Evolutionary conservation across 2,797 vertebrate genomes (phyloP).

Genomic region (Oophaga sylvatica): DNA sequence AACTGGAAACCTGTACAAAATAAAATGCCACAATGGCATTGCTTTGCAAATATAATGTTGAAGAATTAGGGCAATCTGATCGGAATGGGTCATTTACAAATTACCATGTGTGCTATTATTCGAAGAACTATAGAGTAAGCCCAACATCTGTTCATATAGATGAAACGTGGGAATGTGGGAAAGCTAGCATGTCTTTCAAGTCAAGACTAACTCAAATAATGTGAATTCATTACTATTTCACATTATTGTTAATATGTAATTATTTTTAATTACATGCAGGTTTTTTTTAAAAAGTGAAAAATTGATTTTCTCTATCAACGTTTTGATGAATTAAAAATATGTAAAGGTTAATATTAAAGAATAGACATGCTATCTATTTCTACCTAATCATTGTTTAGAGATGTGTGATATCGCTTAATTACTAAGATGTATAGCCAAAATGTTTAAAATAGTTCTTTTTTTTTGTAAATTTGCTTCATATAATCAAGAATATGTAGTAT

Average conservation of each 20-base stretch:
- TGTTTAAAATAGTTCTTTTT: too few relatives aligned
- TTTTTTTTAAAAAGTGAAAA: not conserved
- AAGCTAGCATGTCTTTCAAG: not conserved
- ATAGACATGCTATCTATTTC: not conserved
- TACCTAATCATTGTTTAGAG: not conserved
- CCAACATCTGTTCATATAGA: conserved; percentile 44
- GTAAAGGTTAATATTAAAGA: not conserved
- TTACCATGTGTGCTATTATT: conserved; percentile 40
- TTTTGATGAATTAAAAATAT: not conserved
- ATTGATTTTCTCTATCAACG: not conserved
- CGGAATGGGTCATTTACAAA: conserved; percentile 15
- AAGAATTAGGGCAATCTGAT: conserved; percentile 19
- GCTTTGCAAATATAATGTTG: conserved; percentile 42
- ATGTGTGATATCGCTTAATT: not conserved
- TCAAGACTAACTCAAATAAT: not conserved
- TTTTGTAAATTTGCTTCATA: too few relatives aligned
- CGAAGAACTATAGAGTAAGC: conserved; percentile 18
- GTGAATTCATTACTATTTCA: not conserved
- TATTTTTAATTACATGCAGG: not conserved
- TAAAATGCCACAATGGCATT: conserved; percentile 44
- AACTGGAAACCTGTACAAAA: conserved; percentile 32
- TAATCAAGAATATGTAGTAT: too few relatives aligned
- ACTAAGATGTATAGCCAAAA: too few relatives aligned
- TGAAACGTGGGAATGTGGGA: conserved; percentile 13
- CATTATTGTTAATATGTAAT: not conserved